Conservation (phyloP, 1,140 invertebrate genomes). For the Drosophila lini region DNA sequence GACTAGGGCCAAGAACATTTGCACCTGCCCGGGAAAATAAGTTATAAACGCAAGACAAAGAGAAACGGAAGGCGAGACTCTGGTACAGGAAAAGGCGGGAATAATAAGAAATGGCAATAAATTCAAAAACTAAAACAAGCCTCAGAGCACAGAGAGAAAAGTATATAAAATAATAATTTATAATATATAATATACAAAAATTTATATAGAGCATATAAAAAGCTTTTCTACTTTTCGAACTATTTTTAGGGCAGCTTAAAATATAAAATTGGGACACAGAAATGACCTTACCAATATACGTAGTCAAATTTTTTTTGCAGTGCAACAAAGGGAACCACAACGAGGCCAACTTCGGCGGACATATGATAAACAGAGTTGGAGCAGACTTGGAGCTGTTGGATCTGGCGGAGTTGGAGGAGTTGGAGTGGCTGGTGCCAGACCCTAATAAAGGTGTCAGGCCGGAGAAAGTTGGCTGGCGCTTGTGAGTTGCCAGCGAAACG, state of each 20-base stretch:
- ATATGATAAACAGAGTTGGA: conserved; percentile 74
- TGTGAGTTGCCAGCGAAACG: conserved; percentile 59
- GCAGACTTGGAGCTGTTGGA: conserved; percentile 42
- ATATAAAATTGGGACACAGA: not conserved
- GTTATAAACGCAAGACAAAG: conserved; percentile 78
- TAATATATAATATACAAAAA: not conserved
- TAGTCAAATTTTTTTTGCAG: not conserved
- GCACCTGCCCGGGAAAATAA: conserved; percentile 74
- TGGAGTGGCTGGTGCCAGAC: conserved; percentile 56
- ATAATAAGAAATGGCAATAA: conserved; percentile 81
- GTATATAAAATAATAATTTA: too few species aligned
- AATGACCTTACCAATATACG: not conserved
- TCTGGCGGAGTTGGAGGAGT: conserved; percentile 28
- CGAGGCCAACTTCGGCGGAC: conserved; percentile 58
- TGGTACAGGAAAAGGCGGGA: conserved; percentile 25
- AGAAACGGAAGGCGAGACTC: conserved; percentile 25
- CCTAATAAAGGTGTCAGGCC: conserved; percentile 76
- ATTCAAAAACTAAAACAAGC: conserved; percentile 81
- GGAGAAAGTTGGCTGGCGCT: conserved; percentile 61
- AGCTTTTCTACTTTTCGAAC: too few species aligned
- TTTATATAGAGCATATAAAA: not conserved
- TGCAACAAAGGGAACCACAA: conserved; percentile 37
- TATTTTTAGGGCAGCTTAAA: not conserved
- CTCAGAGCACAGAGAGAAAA: conserved; percentile 19
- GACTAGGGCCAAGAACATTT: conserved; percentile 62